These are phyloP conservation scores for Peromyscus aztecus DNA, from an alignment of 2,797 vertebrate species.

Conservation along the genomic window DNA sequence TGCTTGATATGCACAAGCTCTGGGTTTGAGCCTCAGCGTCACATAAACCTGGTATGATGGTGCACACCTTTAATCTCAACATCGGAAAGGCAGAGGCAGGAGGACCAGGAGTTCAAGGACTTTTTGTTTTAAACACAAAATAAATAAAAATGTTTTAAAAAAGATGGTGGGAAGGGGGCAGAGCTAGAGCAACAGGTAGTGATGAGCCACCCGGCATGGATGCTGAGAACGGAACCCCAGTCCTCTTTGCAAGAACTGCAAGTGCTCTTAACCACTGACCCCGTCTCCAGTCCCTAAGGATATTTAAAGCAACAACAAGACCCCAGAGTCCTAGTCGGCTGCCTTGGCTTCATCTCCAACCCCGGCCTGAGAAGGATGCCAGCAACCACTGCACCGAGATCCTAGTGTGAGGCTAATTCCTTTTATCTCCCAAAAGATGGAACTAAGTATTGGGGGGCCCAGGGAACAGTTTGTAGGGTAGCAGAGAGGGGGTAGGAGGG, in stretches of 20 bases:
- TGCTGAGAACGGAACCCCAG: not conserved
- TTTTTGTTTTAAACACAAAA: not conserved
- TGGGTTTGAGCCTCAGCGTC: not conserved
- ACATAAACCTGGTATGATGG: not conserved
- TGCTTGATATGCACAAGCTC: not conserved
- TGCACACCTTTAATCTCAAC: not conserved
- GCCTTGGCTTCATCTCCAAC: not conserved
- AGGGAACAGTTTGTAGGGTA: fast-evolving
- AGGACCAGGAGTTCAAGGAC: not conserved
- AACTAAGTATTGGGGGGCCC: not conserved
- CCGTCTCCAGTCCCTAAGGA: not conserved
- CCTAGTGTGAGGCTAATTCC: not conserved
- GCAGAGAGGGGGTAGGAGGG: not conserved
- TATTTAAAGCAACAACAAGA: too few relatives aligned
- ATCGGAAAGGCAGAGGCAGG: not conserved
- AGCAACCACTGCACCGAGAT: not conserved
- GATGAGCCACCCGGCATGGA: not conserved
- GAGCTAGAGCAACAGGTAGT: not conserved
- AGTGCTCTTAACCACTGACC: not conserved
- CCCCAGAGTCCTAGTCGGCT: not conserved
- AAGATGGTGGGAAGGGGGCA: not conserved
- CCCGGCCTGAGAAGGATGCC: not conserved
- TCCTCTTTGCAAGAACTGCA: not conserved
- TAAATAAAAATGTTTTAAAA: not conserved
- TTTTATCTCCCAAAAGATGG: not conserved